Percentiles rank a stretch among this genome's conserved stretches.
These are phyloP conservation scores for Anolis sagrei DNA, from an alignment of 2,113 vertebrate genomes.

Conservation along the genomic window DNA sequence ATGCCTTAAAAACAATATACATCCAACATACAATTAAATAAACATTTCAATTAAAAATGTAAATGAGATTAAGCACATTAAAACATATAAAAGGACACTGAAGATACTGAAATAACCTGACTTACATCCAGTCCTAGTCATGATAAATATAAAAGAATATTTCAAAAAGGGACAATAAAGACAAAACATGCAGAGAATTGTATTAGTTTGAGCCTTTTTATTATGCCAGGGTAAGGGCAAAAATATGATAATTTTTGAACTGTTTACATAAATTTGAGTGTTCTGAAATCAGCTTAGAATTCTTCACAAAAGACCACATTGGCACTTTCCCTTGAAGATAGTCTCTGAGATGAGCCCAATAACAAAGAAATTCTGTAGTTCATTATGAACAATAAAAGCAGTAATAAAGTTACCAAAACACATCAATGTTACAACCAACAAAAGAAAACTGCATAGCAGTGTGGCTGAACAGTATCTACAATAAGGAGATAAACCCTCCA, in stretches of 20 bases:
- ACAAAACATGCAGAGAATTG: not conserved
- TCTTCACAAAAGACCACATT: not conserved
- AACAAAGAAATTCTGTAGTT: not conserved
- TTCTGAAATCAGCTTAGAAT: not conserved
- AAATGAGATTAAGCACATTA: too few species aligned
- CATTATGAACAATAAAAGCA: not conserved
- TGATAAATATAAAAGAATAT: not conserved
- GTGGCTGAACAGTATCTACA: not conserved
- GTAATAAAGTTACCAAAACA: not conserved
- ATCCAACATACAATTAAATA: too few species aligned
- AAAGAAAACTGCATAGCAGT: constrained; percentile 21
- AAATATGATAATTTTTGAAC: not conserved
- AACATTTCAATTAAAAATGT: too few species aligned
- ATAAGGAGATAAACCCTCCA: not conserved
- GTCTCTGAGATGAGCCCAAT: not conserved
- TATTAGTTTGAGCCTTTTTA: not conserved
- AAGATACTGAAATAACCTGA: not conserved
- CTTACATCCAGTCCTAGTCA: not conserved
- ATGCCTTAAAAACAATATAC: too few species aligned
- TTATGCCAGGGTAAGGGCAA: not conserved
- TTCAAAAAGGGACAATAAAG: not conserved
- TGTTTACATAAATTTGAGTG: not conserved
- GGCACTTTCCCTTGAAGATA: not conserved
- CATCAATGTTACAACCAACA: not conserved
- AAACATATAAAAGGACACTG: too few species aligned